Evolutionary conservation across 2,113 vertebrate genomes (phyloP).

Genomic region (Cnemophilus loriae): DNA sequence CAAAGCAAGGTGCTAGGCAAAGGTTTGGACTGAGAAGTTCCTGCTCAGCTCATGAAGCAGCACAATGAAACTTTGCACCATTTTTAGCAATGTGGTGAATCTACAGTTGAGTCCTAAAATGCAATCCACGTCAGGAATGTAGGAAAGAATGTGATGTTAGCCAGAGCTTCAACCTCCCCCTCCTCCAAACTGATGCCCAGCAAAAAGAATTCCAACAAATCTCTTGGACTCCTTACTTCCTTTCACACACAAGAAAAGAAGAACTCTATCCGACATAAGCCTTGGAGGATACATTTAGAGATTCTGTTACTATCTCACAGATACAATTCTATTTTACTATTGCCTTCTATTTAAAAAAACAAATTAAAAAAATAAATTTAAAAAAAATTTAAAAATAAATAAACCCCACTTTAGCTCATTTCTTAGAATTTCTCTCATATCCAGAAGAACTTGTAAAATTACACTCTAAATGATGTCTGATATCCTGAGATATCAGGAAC

Average conservation of each 20-base stretch:
- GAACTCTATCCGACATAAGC: neutral
- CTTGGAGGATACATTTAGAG: neutral
- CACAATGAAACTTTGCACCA: neutral
- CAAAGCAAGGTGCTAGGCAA: neutral
- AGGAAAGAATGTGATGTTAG: constrained; percentile 43
- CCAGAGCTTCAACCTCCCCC: constrained; percentile 17
- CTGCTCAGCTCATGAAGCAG: neutral
- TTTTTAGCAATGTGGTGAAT: neutral
- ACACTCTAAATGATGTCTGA: neutral
- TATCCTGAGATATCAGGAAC: neutral
- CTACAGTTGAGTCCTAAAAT: constrained; percentile 2
- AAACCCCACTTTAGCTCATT: neutral
- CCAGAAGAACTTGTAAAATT: neutral
- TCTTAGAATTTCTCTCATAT: neutral
- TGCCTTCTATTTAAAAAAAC: neutral
- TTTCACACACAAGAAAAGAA: neutral
- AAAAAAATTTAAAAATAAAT: neutral
- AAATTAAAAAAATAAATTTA: neutral
- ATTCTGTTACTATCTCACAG: neutral
- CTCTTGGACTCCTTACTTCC: neutral
- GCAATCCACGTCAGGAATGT: neutral
- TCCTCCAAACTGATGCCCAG: neutral
- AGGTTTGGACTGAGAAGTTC: neutral
- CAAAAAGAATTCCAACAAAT: neutral
- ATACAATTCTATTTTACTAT: neutral